phyloP scores from a whole-genome alignment of 2,113 vertebrate genomes.

The Polyodon spathula region DNA sequence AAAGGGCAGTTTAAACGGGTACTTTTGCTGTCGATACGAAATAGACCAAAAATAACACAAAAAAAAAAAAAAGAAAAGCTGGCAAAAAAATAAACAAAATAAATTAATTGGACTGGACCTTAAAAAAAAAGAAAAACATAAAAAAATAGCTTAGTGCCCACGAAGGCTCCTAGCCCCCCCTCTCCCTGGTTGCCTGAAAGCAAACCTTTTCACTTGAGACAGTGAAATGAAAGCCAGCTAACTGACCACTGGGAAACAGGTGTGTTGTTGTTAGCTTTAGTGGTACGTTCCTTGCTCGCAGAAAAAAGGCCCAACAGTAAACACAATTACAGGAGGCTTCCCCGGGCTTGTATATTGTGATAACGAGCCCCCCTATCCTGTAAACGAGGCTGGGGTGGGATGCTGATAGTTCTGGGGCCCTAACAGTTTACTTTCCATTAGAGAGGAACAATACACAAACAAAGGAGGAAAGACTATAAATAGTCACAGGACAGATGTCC shows the following conservation, averaged over 20 bases:
- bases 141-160: background rate
- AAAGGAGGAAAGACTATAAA: background rate
- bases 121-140: background rate
- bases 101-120: no score
- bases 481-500: background rate
- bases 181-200: background rate
- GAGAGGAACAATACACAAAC: constrained; percentile 6
- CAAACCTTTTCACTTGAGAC: background rate
- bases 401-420: background rate
- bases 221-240: background rate
- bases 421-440: constrained; percentile 6
- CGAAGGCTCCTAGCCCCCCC: no score
- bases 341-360: constrained; percentile 23
- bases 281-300: constrained; percentile 39
- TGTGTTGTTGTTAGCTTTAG: constrained; percentile 28
- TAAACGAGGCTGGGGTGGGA: background rate
- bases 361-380: constrained; percentile 10
- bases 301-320: constrained; percentile 35
- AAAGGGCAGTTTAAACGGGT: no score
- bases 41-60: no score
- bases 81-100: background rate
- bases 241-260: background rate
- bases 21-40: no score
- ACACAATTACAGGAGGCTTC: constrained; percentile 54
- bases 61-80: background rate